Percentiles rank a stretch among this genome's conserved stretches.
Evolutionary conservation across 2,113 vertebrate genomes (phyloP).

Genomic region (Crotalus tigris): DNA sequence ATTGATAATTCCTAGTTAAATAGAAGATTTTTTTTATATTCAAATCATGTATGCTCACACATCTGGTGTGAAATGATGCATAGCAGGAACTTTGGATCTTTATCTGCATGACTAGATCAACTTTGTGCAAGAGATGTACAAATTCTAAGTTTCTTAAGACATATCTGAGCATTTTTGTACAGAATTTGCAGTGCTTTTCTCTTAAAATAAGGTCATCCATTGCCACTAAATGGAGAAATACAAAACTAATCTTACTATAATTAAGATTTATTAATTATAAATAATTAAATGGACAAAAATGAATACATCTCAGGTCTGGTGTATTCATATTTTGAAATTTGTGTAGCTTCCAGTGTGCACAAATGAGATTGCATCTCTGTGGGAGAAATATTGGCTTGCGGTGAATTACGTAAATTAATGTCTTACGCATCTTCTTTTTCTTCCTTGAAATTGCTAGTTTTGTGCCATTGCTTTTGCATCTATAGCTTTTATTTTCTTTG

Average conservation of each 20-base stretch:
- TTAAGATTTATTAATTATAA: background rate
- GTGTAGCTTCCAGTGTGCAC: background rate
- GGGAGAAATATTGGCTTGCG: background rate
- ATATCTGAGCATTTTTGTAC: background rate
- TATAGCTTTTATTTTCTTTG: background rate
- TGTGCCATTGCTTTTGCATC: background rate
- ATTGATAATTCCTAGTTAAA: background rate
- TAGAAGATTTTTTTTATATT: background rate
- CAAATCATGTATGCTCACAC: background rate
- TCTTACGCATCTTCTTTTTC: background rate
- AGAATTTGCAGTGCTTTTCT: background rate
- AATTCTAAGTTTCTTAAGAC: background rate
- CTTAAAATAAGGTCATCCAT: background rate
- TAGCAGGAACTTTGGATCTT: background rate
- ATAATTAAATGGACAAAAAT: slow-evolving; percentile 8
- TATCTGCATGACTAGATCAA: background rate
- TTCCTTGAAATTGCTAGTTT: slow-evolving; percentile 2
- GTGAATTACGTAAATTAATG: background rate
- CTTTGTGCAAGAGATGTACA: background rate
- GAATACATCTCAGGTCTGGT: background rate
- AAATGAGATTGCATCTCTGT: background rate
- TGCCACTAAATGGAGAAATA: background rate
- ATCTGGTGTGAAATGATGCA: background rate
- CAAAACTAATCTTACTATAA: background rate
- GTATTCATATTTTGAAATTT: background rate